Evolutionary conservation across 2,888 invertebrate genomes (phyloP).

Genomic region (Microplitis deprimator): DNA sequence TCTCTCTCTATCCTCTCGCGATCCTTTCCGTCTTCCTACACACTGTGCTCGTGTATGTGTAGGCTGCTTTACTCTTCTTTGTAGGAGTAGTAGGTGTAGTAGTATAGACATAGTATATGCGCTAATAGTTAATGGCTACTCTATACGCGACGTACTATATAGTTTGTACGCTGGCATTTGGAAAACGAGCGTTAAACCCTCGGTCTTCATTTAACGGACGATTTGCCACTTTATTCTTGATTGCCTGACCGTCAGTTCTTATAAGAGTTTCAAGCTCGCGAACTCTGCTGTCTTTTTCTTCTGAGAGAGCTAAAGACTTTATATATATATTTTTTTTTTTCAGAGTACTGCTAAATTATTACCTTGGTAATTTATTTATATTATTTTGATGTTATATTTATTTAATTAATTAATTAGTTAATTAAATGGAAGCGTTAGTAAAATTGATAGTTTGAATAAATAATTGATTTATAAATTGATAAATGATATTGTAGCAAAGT

Average conservation of each 20-base stretch:
- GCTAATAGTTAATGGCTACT: neutral
- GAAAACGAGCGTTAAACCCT: slow-evolving; percentile 48
- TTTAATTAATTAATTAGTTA: neutral
- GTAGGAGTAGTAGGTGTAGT: too few relatives aligned
- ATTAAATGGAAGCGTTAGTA: neutral
- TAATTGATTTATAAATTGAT: neutral
- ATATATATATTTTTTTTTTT: neutral
- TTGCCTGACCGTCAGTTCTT: slow-evolving; percentile 44
- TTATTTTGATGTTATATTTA: too few relatives aligned
- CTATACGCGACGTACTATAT: neutral
- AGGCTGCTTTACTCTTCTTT: neutral
- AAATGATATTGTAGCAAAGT: neutral
- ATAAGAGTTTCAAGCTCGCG: slow-evolving; percentile 19
- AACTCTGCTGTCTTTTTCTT: slow-evolving; percentile 31
- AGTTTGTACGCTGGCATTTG: slow-evolving; percentile 32
- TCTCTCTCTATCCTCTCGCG: slow-evolving; percentile 12
- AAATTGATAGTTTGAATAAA: neutral
- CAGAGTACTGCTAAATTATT: too few relatives aligned
- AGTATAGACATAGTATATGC: neutral
- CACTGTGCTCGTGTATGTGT: neutral
- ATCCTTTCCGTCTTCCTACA: neutral
- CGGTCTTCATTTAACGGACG: slow-evolving; percentile 50
- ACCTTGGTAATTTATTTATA: too few relatives aligned
- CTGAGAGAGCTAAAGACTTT: neutral
- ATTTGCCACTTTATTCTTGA: slow-evolving; percentile 53